Evolutionary conservation across 2,797 vertebrate species (phyloP).

Genomic region (Enteromius mattozi): DNA sequence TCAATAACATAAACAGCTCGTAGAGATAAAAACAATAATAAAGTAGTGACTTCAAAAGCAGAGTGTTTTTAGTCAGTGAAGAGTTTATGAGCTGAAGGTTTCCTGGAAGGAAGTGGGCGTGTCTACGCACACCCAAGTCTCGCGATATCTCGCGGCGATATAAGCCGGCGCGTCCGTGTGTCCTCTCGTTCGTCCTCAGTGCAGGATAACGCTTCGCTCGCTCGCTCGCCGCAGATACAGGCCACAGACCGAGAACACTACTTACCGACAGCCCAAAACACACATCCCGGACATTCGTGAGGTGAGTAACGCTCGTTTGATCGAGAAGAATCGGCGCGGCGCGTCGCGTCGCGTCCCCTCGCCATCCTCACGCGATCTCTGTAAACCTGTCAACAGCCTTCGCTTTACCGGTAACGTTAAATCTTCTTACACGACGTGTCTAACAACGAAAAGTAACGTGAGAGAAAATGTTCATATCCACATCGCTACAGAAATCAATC

Average conservation of each 20-base stretch:
- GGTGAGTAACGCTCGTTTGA: not conserved
- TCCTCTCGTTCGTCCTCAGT: conserved; percentile 86
- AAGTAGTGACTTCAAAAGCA: not conserved
- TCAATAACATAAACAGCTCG: not conserved
- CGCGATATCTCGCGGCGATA: conserved; percentile 57
- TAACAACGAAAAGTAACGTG: not conserved
- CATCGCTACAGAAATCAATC: too few relatives aligned
- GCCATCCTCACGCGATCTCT: not conserved
- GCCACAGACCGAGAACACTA: too few relatives aligned
- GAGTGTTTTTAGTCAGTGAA: not conserved
- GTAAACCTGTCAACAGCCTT: not conserved
- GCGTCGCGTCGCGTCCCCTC: not conserved
- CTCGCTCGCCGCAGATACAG: not conserved
- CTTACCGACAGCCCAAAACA: not conserved
- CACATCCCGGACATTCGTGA: not conserved
- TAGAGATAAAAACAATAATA: not conserved
- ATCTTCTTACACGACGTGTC: not conserved
- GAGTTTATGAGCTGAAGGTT: not conserved
- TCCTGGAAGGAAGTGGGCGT: not conserved
- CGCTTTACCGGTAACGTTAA: not conserved
- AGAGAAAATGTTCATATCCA: too few relatives aligned
- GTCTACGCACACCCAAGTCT: conserved; percentile 25
- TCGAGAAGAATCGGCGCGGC: not conserved
- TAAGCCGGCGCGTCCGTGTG: conserved; percentile 47
- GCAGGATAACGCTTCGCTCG: conserved; percentile 76